Evolutionary conservation across 1,140 invertebrate genomes (phyloP), one percentile per base, ranked within the genome.

Genomic region (Eupristina koningsbergeri): DNA sequence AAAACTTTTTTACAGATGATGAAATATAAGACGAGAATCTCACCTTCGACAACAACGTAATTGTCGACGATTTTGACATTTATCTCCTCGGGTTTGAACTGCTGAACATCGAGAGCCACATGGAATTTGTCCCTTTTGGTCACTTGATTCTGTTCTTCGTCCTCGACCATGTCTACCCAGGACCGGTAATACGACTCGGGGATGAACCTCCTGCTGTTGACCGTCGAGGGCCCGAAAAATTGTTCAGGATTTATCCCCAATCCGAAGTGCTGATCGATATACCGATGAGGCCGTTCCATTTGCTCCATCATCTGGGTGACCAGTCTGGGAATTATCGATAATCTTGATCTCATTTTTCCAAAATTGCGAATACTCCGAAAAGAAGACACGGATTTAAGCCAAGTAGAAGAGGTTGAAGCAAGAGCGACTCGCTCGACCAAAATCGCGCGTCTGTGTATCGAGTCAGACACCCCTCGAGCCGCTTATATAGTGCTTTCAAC

Each of bases 71-170:
- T 94, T 89, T 96, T 97, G 0, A 98, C 96, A 9, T 94, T 94
- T 29, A 98, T 95, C 89, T 98, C 97, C 74, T 96, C 95, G 0
- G 97, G 96, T 50, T 94, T 92, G 89, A 98, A 98, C 86, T 98
- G 96, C 61, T 96, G 95, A 0, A 98, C 96, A 88, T 98, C 97
- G 87, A 97, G 90, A 89, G 96, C 94, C 91, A 97, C 95, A 74
- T 93, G 94, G n/a, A 93, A 94, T 75, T 93, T 94, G 71, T 94
- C 89, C 81, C 93, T 93, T 1, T 94, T 88, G 29, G 93, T 93
- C 26, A 86, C 88, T 90, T 93, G 69, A 29, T 80, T 84, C 3
- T 85, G 75, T 29, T 71, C 67, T 17, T 39, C 1, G 0, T 87
- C 87, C n/a, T 78, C 75, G 41, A 87, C 29, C 13, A 85, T 69